Evolutionary conservation across 2,888 invertebrate genomes (phyloP).

Genomic region (Poecilus cupreus): DNA sequence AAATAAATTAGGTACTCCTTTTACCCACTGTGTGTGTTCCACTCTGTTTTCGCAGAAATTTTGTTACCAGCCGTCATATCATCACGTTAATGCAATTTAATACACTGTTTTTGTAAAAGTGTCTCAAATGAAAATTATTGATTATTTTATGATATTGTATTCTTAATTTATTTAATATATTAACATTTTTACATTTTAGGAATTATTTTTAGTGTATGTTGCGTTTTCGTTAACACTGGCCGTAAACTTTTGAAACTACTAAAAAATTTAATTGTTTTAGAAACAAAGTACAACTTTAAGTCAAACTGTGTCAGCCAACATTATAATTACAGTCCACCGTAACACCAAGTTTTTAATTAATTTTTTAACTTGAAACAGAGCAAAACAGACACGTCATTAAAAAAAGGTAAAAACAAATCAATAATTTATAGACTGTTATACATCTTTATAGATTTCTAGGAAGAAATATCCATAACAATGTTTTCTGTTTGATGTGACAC

Average conservation of each 20-base stretch:
- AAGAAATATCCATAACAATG: background rate
- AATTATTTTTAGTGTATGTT: background rate
- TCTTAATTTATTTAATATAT: no score
- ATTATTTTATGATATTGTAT: no score
- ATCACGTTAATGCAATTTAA: no score
- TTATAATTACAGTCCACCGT: constrained; percentile 11
- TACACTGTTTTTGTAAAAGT: no score
- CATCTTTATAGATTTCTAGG: background rate
- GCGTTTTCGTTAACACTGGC: constrained; percentile 2
- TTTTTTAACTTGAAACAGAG: background rate
- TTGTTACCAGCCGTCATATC: no score
- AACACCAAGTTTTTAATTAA: constrained; percentile 18
- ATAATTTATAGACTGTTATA: background rate
- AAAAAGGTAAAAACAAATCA: background rate
- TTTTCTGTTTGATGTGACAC: constrained; percentile 4
- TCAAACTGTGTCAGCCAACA: background rate
- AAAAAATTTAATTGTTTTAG: constrained; percentile 9
- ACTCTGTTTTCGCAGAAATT: no score
- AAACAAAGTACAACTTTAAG: background rate
- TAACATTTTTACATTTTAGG: background rate
- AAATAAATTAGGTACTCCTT: no score
- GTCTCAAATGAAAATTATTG: no score
- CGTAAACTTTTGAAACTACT: constrained; percentile 26
- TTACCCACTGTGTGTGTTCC: no score
- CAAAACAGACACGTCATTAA: background rate